Conservation (phyloP, 37 sponge, comb jelly and placozoan genomes). For the Agelas oroides region DNA sequence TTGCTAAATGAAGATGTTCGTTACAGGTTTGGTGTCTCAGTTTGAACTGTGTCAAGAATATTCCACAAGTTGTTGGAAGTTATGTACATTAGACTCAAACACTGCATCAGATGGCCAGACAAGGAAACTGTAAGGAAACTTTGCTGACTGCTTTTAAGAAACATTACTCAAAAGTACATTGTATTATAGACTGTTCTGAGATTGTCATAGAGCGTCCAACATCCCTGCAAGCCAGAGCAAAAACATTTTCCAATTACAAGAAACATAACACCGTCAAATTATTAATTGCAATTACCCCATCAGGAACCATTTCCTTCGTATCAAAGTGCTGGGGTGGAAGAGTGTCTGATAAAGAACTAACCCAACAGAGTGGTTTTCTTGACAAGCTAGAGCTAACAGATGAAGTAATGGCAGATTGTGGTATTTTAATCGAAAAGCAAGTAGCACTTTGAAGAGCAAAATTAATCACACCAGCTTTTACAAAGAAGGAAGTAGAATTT, state of each 20-base stretch:
- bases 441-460: constrained; percentile 36
- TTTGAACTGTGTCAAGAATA: too few relatives aligned
- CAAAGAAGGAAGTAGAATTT: constrained; percentile 37
- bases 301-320: constrained; percentile 30
- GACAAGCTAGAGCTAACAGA: constrained; percentile 37
- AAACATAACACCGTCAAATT: too few relatives aligned
- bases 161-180: constrained; percentile 1
- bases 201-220: too few relatives aligned
- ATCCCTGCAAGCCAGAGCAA: too few relatives aligned
- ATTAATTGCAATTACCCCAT: constrained; percentile 52
- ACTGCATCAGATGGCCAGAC: too few relatives aligned
- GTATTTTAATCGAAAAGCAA: constrained; percentile 39
- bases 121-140: too few relatives aligned
- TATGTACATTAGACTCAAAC: too few relatives aligned
- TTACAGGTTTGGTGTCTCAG: too few relatives aligned
- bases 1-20: too few relatives aligned
- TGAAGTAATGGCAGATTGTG: constrained; percentile 43
- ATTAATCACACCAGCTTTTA: constrained; percentile 48
- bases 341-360: constrained; percentile 45
- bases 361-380: constrained; percentile 49
- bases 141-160: constrained; percentile 38
- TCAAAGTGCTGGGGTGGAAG: constrained; percentile 54
- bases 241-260: too few relatives aligned
- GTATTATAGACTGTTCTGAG: too few relatives aligned
- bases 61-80: too few relatives aligned